phyloP scores from a whole-genome alignment of 2,888 invertebrate species.

The Patella ulyssiponensis region DNA sequence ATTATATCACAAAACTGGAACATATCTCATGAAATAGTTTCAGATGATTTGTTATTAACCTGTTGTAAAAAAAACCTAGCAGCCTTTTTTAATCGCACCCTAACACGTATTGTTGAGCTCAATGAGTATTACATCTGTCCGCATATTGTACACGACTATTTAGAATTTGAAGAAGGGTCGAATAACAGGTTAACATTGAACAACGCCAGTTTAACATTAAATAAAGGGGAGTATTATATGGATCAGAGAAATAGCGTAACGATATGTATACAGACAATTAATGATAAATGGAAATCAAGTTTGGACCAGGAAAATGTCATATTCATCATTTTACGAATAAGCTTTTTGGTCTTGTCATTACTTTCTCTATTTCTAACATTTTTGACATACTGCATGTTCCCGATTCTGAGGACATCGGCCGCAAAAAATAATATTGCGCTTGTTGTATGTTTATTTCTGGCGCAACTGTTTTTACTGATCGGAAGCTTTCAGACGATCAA shows the following conservation, averaged over 20 bases:
- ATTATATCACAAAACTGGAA: too few relatives aligned
- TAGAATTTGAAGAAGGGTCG: not conserved
- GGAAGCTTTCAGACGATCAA: conserved; percentile 21
- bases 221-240: too few relatives aligned
- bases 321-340: too few relatives aligned
- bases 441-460: conserved; percentile 34
- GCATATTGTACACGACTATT: not conserved
- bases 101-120: too few relatives aligned
- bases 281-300: not conserved
- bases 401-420: conserved; percentile 40
- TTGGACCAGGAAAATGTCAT: too few relatives aligned
- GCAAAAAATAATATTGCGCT: conserved; percentile 47
- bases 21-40: too few relatives aligned
- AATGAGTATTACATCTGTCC: not conserved
- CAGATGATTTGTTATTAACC: too few relatives aligned
- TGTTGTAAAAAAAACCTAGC: too few relatives aligned
- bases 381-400: conserved; percentile 37
- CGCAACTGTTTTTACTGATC: conserved; percentile 37
- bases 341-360: conserved; percentile 27
- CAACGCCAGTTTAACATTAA: too few relatives aligned
- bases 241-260: not conserved
- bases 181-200: too few relatives aligned
- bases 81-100: too few relatives aligned
- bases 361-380: conserved; percentile 36
- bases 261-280: not conserved